Evolutionary conservation across 2,888 invertebrate species (phyloP).

Genomic region (Drosophila prolongata): DNA sequence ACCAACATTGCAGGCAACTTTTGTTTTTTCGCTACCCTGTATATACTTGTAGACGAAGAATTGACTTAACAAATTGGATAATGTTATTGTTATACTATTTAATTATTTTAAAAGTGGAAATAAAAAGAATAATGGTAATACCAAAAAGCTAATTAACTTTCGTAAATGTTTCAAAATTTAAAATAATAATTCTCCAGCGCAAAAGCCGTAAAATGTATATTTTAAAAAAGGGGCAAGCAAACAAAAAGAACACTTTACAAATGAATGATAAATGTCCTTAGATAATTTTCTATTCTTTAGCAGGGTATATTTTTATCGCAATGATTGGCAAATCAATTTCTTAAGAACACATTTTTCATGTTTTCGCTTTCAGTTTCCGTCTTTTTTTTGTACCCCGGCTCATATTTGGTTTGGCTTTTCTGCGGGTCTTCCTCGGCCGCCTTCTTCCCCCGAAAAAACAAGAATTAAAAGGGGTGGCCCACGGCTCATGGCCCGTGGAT

Average conservation of each 20-base stretch:
- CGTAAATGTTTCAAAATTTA: no score
- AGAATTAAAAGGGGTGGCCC: conserved; percentile 49
- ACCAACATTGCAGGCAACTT: conserved; percentile 23
- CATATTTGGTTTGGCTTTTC: conserved; percentile 44
- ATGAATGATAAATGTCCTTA: background rate
- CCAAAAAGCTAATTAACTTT: no score
- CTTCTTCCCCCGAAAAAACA: conserved; percentile 4
- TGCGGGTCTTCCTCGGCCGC: conserved; percentile 52
- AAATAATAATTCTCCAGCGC: no score
- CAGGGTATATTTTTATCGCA: conserved; percentile 4
- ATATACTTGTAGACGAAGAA: background rate
- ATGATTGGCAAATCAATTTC: background rate
- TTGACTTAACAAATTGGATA: no score
- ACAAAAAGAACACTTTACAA: no score
- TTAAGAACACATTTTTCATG: conserved; percentile 30
- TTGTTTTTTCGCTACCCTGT: conserved; percentile 3
- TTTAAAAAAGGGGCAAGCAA: no score
- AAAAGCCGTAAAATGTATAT: no score
- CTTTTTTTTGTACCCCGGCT: conserved; percentile 12
- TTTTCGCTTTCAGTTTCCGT: conserved; percentile 63
- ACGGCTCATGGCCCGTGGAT: conserved; percentile 22
- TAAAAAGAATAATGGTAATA: no score
- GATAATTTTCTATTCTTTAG: background rate
- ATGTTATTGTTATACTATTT: no score
- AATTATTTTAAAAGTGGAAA: no score